Evolutionary conservation across 2,888 invertebrate species (phyloP).

Genomic region (Napeogenes inachia): DNA sequence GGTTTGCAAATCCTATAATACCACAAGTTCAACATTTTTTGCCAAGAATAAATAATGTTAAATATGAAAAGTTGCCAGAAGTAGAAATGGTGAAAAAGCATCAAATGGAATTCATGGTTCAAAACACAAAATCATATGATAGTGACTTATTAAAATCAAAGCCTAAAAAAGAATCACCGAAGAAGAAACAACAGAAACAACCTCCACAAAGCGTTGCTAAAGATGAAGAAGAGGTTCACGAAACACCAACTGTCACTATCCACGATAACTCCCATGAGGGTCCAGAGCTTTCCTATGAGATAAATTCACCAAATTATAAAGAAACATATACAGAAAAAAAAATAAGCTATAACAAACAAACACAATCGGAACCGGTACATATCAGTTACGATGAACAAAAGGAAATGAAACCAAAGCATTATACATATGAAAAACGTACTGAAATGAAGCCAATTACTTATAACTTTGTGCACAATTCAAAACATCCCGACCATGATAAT

Average conservation of each 20-base stretch:
- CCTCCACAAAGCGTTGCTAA: conserved; percentile 36
- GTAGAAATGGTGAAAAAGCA: conserved; percentile 46
- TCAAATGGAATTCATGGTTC: conserved; percentile 49
- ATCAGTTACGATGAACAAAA: conserved; percentile 53
- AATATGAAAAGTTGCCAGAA: conserved; percentile 53
- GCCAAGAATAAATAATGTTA: conserved; percentile 58
- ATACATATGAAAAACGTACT: conserved; percentile 54
- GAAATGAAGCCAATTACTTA: conserved; percentile 45
- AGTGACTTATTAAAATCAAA: conserved; percentile 43
- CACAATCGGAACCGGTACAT: conserved; percentile 53
- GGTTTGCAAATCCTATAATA: conserved; percentile 66
- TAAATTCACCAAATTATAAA: conserved; percentile 60
- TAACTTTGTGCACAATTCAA: conserved; percentile 39
- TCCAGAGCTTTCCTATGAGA: conserved; percentile 61
- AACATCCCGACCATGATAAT: conserved; percentile 46
- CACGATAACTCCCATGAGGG: conserved; percentile 45
- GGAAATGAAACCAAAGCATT: conserved; percentile 51
- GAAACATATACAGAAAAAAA: conserved; percentile 63
- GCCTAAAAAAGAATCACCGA: conserved; percentile 41
- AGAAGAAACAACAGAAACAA: conserved; percentile 43
- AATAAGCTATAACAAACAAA: conserved; percentile 61
- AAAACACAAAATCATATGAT: conserved; percentile 55
- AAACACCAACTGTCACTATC: conserved; percentile 43
- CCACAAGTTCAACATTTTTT: conserved; percentile 71
- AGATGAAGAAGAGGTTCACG: conserved; percentile 43